Conservation (phyloP, 1,140 invertebrate species). For the Hypothenemus hampei region DNA sequence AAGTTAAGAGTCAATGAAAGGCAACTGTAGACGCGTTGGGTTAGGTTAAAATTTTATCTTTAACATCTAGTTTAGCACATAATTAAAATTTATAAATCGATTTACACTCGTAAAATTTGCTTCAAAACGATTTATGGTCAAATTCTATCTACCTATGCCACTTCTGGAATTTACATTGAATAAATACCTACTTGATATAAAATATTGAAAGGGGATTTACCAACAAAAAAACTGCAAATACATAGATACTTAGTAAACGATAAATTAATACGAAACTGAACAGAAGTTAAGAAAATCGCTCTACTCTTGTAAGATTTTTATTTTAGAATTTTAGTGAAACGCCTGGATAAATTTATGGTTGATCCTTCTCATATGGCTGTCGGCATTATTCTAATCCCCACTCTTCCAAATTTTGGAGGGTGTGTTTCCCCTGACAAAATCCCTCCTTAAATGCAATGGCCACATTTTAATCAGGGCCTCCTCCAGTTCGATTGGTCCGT, state of each 20-base stretch:
- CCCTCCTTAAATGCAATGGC: constrained; percentile 40
- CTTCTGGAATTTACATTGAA: too few relatives aligned
- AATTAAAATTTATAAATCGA: constrained; percentile 33
- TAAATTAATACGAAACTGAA: too few relatives aligned
- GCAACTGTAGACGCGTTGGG: constrained; percentile 38
- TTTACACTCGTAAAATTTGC: constrained; percentile 26
- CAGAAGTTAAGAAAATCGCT: too few relatives aligned
- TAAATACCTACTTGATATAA: too few relatives aligned
- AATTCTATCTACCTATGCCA: too few relatives aligned
- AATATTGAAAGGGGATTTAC: too few relatives aligned
- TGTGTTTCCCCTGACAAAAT: constrained; percentile 32
- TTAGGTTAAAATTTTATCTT: constrained; percentile 31
- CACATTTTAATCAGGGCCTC: constrained; percentile 23
- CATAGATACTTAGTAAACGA: too few relatives aligned
- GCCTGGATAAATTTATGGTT: too few relatives aligned
- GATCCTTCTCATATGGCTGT: neutral
- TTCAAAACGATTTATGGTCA: too few relatives aligned
- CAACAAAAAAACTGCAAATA: too few relatives aligned
- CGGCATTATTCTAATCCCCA: constrained; percentile 5
- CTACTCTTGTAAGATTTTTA: too few relatives aligned
- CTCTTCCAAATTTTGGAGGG: constrained; percentile 9
- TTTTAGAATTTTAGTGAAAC: too few relatives aligned
- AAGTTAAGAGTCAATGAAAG: constrained; percentile 42
- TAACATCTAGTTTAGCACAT: constrained; percentile 31
- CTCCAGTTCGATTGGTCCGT: constrained; percentile 33